A percentile compares a stretch with the other conserved stretches of the same genome.
These are phyloP conservation scores for Micrasema longulum DNA, from an alignment of 1,140 invertebrate genomes.

Conservation along the genomic window DNA sequence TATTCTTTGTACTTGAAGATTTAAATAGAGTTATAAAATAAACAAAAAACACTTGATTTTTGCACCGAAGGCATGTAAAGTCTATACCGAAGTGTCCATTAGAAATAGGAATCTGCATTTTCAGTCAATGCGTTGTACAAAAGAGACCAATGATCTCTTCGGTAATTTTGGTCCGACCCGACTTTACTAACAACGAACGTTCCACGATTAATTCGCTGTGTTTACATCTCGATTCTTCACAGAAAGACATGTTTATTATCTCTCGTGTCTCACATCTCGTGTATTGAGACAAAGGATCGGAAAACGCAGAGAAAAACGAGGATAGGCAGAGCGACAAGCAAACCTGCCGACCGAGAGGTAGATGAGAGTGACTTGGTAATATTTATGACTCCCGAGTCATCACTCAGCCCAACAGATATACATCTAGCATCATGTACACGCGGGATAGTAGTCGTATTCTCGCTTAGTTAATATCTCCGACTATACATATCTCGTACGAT, in stretches of 20 bases:
- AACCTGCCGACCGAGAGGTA: constrained; percentile 13
- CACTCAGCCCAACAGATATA: constrained; percentile 36
- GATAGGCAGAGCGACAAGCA: not conserved
- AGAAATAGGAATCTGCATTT: no score
- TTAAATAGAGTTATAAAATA: no score
- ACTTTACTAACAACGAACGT: not conserved
- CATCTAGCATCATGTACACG: constrained; percentile 12
- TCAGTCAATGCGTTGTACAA: no score
- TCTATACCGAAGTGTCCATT: no score
- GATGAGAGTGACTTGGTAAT: constrained; percentile 18
- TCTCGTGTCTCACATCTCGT: not conserved
- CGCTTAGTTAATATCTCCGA: constrained; percentile 7
- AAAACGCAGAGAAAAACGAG: not conserved
- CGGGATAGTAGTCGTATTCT: not conserved
- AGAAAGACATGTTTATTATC: constrained; percentile 26
- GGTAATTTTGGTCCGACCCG: not conserved
- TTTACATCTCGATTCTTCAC: constrained; percentile 36
- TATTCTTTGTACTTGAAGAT: no score
- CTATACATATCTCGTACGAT: constrained; percentile 17
- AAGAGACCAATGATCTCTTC: not conserved
- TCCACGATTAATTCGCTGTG: constrained; percentile 18
- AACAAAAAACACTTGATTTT: no score
- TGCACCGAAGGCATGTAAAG: no score
- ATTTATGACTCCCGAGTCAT: constrained; percentile 32
- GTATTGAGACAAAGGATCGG: not conserved